These are phyloP conservation scores for Pitta sordida DNA, from an alignment of 2,113 vertebrate species.

Conservation along the genomic window DNA sequence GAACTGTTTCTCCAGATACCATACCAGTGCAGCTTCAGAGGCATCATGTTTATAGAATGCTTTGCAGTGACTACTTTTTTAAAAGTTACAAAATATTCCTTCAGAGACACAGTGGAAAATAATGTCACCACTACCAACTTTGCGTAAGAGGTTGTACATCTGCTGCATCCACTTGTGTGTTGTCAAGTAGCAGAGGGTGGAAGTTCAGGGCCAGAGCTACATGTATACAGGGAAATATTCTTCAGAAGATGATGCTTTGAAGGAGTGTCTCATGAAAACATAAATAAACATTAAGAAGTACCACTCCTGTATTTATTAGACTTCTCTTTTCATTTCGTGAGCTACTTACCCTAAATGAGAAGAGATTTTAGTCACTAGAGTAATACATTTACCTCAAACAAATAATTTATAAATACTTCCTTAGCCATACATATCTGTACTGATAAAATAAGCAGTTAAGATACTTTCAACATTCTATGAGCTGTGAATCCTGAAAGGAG, in stretches of 20 bases:
- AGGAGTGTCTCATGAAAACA: not conserved
- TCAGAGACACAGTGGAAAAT: not conserved
- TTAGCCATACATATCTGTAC: not conserved
- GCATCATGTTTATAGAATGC: not conserved
- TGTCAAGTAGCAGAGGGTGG: not conserved
- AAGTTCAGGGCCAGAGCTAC: not conserved
- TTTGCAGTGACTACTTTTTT: not conserved
- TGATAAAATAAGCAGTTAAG: not conserved
- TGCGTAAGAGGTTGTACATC: not conserved
- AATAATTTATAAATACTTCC: not conserved
- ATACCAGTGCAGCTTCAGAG: not conserved
- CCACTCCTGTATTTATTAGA: not conserved
- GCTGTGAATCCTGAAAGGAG: not conserved
- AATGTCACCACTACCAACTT: not conserved
- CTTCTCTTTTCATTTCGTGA: not conserved
- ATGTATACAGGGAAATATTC: not conserved
- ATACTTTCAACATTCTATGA: not conserved
- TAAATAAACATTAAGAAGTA: not conserved
- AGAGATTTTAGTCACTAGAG: not conserved
- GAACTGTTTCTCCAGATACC: not conserved
- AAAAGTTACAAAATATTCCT: not conserved
- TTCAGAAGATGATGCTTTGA: not conserved
- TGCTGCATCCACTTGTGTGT: not conserved
- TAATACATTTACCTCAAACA: not conserved
- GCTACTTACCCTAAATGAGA: not conserved